These are phyloP conservation scores for Zelleria hepariella DNA, from an alignment of 2,888 invertebrate genomes.

Conservation along the genomic window DNA sequence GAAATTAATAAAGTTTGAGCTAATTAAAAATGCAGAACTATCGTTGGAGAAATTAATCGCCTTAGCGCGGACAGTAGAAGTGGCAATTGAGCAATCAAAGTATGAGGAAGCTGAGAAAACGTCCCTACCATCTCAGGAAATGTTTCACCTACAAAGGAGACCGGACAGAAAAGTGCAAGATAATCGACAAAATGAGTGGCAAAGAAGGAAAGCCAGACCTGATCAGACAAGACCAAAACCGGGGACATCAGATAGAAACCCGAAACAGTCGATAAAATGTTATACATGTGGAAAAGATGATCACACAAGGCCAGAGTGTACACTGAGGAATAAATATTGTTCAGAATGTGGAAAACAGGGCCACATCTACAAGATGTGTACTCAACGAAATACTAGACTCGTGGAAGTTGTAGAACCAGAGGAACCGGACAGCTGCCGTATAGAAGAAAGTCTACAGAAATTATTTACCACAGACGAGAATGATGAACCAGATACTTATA, in stretches of 20 bases:
- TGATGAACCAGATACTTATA: background rate
- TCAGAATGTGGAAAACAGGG: too few relatives aligned
- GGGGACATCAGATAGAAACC: too few relatives aligned
- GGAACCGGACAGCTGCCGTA: background rate
- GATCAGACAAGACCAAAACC: background rate
- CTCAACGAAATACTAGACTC: too few relatives aligned
- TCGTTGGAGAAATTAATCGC: background rate
- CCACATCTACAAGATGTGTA: background rate
- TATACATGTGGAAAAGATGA: background rate
- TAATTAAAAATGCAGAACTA: too few relatives aligned
- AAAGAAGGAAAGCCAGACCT: background rate
- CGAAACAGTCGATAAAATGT: too few relatives aligned
- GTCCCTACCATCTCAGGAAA: background rate
- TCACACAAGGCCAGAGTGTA: background rate
- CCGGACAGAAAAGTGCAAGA: background rate
- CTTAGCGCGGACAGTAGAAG: too few relatives aligned
- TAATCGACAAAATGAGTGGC: too few relatives aligned
- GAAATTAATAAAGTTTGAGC: background rate
- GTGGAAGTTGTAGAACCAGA: too few relatives aligned
- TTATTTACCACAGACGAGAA: too few relatives aligned
- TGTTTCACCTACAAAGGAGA: too few relatives aligned
- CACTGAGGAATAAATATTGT: background rate
- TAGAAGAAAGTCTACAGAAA: background rate
- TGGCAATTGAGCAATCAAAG: too few relatives aligned
- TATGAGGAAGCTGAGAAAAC: background rate